Evolutionary conservation across 2,797 vertebrate genomes (phyloP).

Genomic region (Falco biarmicus): DNA sequence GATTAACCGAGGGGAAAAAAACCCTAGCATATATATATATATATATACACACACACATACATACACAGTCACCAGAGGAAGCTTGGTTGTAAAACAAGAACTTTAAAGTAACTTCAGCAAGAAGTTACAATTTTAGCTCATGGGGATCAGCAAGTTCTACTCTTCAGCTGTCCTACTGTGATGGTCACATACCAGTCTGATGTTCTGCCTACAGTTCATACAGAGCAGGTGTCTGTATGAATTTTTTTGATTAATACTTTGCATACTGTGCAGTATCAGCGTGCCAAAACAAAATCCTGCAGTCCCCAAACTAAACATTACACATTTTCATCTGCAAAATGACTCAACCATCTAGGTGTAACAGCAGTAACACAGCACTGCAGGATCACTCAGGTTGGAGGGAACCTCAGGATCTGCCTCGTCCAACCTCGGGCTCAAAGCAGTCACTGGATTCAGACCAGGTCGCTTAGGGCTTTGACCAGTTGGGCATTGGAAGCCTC

Average conservation of each 20-base stretch:
- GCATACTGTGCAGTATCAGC: not conserved
- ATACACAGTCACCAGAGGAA: not conserved
- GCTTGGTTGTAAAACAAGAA: not conserved
- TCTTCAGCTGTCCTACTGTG: not conserved
- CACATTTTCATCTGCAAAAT: not conserved
- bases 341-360: not conserved
- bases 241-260: not conserved
- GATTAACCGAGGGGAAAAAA: not conserved
- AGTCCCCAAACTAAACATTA: not conserved
- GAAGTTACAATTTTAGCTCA: not conserved
- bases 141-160: not conserved
- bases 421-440: not conserved
- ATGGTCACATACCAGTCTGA: fast-evolving
- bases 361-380: not conserved
- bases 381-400: fast-evolving
- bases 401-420: not conserved
- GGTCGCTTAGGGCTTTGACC: not conserved
- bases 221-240: not conserved
- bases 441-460: not conserved
- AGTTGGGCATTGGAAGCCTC: not conserved
- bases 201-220: not conserved
- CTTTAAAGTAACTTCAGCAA: not conserved
- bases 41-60: no score
- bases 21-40: not conserved
- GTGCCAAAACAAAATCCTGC: not conserved